A percentile compares a stretch with the other conserved stretches of the same genome.
Evolutionary conservation across 30 jellyfish, hydroid and myxozoan genomes (phyloP).

Genomic region (Aurelia sp.): DNA sequence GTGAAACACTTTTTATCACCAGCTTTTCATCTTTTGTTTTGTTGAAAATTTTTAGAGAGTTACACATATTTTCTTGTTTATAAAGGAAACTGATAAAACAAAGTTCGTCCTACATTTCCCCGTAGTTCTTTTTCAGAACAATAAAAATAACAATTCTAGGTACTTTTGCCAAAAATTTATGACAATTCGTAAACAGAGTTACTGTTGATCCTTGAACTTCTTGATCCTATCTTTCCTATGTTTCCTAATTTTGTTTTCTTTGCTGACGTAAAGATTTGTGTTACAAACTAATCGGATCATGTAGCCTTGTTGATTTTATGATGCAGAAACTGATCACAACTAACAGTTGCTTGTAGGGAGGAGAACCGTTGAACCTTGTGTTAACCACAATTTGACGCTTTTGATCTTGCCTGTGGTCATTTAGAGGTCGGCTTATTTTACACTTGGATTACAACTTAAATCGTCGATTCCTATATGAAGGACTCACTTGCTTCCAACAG

Average conservation of each 20-base stretch:
- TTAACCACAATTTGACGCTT: neutral
- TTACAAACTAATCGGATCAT: neutral
- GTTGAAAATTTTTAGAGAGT: too few relatives aligned
- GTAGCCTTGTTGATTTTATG: neutral
- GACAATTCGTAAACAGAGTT: neutral
- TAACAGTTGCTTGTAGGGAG: neutral
- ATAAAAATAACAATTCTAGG: neutral
- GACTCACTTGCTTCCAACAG: constrained; percentile 6
- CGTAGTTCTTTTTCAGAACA: neutral
- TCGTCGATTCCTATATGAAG: constrained; percentile 13
- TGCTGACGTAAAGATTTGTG: neutral
- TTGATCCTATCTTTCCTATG: neutral
- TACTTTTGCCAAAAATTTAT: constrained; percentile 1
- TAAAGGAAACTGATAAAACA: too few relatives aligned
- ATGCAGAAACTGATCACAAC: neutral
- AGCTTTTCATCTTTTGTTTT: too few relatives aligned
- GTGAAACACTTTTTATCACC: too few relatives aligned
- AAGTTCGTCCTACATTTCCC: too few relatives aligned
- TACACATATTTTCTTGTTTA: too few relatives aligned
- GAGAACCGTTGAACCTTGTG: neutral
- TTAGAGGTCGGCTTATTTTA: constrained; percentile 12
- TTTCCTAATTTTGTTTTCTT: neutral
- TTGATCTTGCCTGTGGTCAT: constrained; percentile 34
- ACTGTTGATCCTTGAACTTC: neutral
- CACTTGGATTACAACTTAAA: constrained; percentile 18